Evolutionary conservation across 2,113 vertebrate species (phyloP), one percentile per base, ranked within the genome.

Genomic region (Xiphias gladius): DNA sequence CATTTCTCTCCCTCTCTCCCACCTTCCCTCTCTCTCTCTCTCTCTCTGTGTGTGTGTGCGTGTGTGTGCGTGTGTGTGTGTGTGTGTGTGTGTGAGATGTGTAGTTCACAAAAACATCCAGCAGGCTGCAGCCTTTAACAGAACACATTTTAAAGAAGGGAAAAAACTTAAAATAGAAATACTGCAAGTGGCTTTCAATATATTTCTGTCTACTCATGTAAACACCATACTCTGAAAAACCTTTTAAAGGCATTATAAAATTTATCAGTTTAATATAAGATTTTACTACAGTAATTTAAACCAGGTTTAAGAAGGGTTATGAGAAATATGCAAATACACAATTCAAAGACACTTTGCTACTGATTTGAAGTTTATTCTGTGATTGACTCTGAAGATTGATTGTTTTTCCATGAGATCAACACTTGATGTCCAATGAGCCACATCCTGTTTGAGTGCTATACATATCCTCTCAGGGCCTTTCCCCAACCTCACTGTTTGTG

Each of bases 51-150:
- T 43, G 17, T 48, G 46, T 48, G 7, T 54, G 50, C n/a, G 22
- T n/a, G 19, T n/a, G n/a, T n/a, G n/a, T n/a, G n/a, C n/a, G n/a
- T n/a, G n/a, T n/a, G n/a, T n/a, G n/a, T n/a, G n/a, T n/a, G n/a
- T n/a, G n/a, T n/a, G n/a, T n/a, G n/a, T 55, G n/a, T 24, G 10
- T 55, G 52, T 55, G n/a, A 46, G 14, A 46, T n/a, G 12, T 57
- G n/a, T 16, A 22, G 17, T 72, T 72, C 54, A 30, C 37, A 59
- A 59, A 43, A 35, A 55, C 37, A 19, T 16, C 41, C 72, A 74
- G 58, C 43, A 52, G 72, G 59, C 30, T 19, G 43, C 28, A 63
- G 58, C 12, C n/a, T 74, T 63, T 24, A 26, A 62, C 30, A 5
- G 1, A n/a, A 46, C 24, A 28, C 19, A 46, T 30, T 30, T 59